Evolutionary conservation across 2,113 vertebrate species (phyloP), one percentile per base, ranked within the genome.

Genomic region (Phainopepla nitens): DNA sequence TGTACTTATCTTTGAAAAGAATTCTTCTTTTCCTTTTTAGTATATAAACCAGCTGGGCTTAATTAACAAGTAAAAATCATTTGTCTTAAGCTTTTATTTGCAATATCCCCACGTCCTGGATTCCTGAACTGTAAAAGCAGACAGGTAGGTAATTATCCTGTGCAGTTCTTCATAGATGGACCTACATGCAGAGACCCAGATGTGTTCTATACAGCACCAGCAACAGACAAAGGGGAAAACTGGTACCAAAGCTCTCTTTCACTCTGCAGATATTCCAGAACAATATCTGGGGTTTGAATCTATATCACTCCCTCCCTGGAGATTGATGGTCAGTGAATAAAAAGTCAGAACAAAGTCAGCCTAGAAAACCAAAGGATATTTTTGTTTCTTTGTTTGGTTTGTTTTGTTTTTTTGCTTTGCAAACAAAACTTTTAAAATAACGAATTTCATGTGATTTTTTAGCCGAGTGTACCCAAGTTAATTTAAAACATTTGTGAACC

Each of bases 201-300:
- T 28, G 11, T 44, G 23, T 77, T 54, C 16, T 4, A 25, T 53
- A 25, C 20, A 72, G 33, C 20, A 78, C 9, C 6, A 83, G 7
- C 0, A 0, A 39, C 4, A 81, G 20, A 49, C 71, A 86, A 62
- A 5, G 5, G 23, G 16, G 16, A 58, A 42, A 23, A 60, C 15
- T 58, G 45, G 5, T 64, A 41, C 8, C 15, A 81, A 71, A 49
- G 16, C n/a, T 62, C 6, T 68, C 20, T 82, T 54, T 82, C 42
- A 44, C 45, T 57, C 21, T 42, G 61, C 22, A 66, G 42, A 35
- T 36, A 8, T 33, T 69, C 18, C 50, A 57, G n/a, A 79, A 24
- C 16, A 82, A 9, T 27, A 56, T n/a, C 36, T 57, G 23, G 41
- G 11, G 15, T 51, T 50, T 69, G 45, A 44, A 53, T 23, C 25